Conservation (phyloP, 2,888 invertebrate genomes). For the Spisula subtruncata region DNA sequence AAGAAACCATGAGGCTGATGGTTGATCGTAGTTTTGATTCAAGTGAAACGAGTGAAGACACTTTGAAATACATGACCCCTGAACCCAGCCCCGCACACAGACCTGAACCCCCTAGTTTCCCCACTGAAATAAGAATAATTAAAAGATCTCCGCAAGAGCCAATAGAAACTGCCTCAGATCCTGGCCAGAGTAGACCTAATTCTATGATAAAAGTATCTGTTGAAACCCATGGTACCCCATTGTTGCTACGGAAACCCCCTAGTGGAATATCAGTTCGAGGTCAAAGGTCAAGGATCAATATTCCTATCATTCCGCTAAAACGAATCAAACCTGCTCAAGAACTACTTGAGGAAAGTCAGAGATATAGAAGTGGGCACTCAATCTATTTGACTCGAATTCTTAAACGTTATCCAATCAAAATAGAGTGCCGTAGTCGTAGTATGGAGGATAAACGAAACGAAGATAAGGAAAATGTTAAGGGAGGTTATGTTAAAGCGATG, state of each 20-base stretch:
- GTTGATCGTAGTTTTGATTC: conserved; percentile 70
- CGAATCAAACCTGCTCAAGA: conserved; percentile 85
- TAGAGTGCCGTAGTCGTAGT: conserved; percentile 74
- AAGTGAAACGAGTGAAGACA: conserved; percentile 72
- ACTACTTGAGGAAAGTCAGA: conserved; percentile 84
- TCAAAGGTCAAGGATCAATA: conserved; percentile 69
- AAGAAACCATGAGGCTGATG: conserved; percentile 55
- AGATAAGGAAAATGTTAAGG: conserved; percentile 82
- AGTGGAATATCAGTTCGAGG: conserved; percentile 56
- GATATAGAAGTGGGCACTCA: conserved; percentile 83
- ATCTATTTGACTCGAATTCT: conserved; percentile 81
- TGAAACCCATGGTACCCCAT: conserved; percentile 60
- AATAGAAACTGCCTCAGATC: conserved; percentile 67
- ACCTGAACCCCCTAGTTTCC: conserved; percentile 63
- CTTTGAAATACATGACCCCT: conserved; percentile 70
- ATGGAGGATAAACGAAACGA: conserved; percentile 66
- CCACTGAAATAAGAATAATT: conserved; percentile 59
- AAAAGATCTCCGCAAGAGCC: conserved; percentile 47
- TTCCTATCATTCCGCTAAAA: conserved; percentile 76
- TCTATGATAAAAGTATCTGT: conserved; percentile 66
- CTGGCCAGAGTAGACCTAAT: conserved; percentile 67
- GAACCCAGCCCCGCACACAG: conserved; percentile 70
- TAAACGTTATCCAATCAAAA: conserved; percentile 80
- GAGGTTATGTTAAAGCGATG: conserved; percentile 81
- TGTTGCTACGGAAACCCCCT: conserved; percentile 67